Evolutionary conservation across 2,888 invertebrate genomes (phyloP).

Genomic region (Metopia argyrocephala): DNA sequence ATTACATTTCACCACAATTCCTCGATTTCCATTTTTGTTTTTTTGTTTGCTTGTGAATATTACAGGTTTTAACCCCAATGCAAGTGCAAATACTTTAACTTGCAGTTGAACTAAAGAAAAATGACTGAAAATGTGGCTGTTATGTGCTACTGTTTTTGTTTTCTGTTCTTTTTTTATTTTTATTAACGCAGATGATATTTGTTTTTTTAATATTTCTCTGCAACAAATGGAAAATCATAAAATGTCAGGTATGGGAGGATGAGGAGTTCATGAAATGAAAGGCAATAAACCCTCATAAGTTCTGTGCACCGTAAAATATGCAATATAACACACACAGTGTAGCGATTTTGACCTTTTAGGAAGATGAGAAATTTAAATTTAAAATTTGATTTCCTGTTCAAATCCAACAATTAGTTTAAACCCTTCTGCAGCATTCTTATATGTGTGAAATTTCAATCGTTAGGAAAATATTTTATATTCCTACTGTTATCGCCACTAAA

Average conservation of each 20-base stretch:
- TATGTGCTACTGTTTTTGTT: background rate
- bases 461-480: no score
- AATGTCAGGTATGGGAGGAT: background rate
- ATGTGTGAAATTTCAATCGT: no score
- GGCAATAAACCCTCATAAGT: background rate
- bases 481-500: no score
- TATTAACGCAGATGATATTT: background rate
- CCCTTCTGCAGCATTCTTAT: no score
- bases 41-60: background rate
- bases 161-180: background rate
- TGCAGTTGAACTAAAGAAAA: background rate
- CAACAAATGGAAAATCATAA: background rate
- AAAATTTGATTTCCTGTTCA: background rate
- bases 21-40: background rate
- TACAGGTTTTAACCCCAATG: slow-evolving; percentile 7
- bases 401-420: no score
- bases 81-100: slow-evolving; percentile 6
- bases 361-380: background rate
- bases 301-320: background rate
- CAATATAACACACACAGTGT: background rate
- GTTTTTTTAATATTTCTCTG: no score
- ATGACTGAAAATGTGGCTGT: background rate
- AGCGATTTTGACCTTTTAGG: background rate
- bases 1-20: slow-evolving; percentile 5
- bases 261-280: background rate